Conservation (phyloP, 2,888 invertebrate genomes). For the Tyria jacobaeae region DNA sequence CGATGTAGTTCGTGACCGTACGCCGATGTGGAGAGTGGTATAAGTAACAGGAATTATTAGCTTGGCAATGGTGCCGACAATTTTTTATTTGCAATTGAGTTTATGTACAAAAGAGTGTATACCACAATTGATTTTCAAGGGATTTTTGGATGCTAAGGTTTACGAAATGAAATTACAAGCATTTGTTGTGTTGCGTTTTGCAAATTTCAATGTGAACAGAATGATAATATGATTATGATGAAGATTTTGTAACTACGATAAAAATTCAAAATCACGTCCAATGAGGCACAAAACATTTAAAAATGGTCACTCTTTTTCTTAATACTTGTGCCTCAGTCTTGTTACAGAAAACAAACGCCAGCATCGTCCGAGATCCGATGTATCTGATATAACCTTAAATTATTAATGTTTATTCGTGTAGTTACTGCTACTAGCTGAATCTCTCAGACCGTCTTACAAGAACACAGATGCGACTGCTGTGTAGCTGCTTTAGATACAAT, state of each 20-base stretch:
- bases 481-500: background rate
- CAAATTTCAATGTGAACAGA: too few relatives aligned
- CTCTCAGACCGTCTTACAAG: constrained; percentile 25
- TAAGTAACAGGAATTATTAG: constrained; percentile 22
- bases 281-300: too few relatives aligned
- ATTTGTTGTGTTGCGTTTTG: too few relatives aligned
- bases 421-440: constrained; percentile 49
- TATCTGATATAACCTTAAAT: constrained; percentile 68
- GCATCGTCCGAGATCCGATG: constrained; percentile 56
- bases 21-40: constrained; percentile 30
- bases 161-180: too few relatives aligned
- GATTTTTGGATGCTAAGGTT: too few relatives aligned
- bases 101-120: background rate
- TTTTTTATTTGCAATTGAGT: background rate
- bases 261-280: too few relatives aligned
- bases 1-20: constrained; percentile 54
- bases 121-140: too few relatives aligned
- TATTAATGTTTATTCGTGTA: constrained; percentile 67
- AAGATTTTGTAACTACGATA: too few relatives aligned
- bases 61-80: background rate
- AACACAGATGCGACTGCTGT: background rate
- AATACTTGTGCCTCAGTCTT: constrained; percentile 24
- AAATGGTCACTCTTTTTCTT: constrained; percentile 20
- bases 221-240: too few relatives aligned
- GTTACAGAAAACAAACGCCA: constrained; percentile 48